Conservation (phyloP, 2,113 vertebrate species). For the Hucho hucho region DNA sequence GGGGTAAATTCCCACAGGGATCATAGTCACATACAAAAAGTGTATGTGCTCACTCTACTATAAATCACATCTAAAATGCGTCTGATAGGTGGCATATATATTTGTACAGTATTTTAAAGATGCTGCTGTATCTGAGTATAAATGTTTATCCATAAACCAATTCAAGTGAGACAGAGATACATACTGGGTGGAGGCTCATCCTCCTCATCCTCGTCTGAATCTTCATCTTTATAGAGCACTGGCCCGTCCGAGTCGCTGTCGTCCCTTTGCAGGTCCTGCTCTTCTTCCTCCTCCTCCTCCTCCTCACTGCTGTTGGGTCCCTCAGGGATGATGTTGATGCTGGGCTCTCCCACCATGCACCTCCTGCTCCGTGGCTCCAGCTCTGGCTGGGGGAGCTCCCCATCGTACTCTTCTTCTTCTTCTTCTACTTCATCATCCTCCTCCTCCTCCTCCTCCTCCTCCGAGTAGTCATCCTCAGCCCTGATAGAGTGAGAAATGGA, state of each 20-base stretch:
- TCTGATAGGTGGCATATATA: background rate
- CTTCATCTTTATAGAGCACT: slow-evolving; percentile 86
- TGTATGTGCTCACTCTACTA: too few species aligned
- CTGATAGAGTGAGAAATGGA: slow-evolving; percentile 65
- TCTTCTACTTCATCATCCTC: slow-evolving; percentile 74
- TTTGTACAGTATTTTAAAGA: too few species aligned
- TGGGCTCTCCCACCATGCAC: slow-evolving; percentile 79
- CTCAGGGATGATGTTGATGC: slow-evolving; percentile 79
- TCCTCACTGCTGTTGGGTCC: slow-evolving; percentile 83
- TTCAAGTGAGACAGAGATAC: slow-evolving; percentile 11
- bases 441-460: slow-evolving; percentile 80
- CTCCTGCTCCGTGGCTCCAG: slow-evolving; percentile 73
- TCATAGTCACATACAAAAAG: too few species aligned
- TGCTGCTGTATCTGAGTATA: too few species aligned
- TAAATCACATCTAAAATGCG: too few species aligned
- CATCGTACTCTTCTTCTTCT: slow-evolving; percentile 84
- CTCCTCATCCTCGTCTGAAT: slow-evolving; percentile 88
- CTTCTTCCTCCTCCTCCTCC: slow-evolving; percentile 73
- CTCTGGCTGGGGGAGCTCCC: slow-evolving; percentile 73
- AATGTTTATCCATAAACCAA: background rate
- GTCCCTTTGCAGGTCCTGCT: slow-evolving; percentile 73
- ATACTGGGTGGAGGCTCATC: slow-evolving; percentile 79
- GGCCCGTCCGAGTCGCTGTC: slow-evolving; percentile 95
- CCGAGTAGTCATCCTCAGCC: slow-evolving; percentile 90
- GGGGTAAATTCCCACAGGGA: too few species aligned